Conservation (phyloP, 2,888 invertebrate genomes). For the Acronicta alni region DNA sequence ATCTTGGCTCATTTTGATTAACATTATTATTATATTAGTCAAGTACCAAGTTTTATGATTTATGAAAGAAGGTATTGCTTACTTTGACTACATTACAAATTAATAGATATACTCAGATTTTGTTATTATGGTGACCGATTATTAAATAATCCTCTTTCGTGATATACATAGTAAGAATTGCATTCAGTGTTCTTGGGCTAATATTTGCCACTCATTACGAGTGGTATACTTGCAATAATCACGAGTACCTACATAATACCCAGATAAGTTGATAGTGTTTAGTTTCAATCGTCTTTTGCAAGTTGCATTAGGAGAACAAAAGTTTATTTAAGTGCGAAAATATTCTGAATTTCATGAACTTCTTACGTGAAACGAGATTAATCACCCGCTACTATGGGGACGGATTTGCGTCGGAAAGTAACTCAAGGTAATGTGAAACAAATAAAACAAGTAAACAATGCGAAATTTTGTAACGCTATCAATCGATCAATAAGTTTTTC, state of each 20-base stretch:
- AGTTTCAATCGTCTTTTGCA: constrained; percentile 14
- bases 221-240: constrained; percentile 10
- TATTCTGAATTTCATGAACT: neutral
- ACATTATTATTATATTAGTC: too few relatives aligned
- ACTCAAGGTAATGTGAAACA: neutral
- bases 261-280: constrained; percentile 23
- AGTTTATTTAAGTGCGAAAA: neutral
- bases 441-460: neutral
- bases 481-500: too few relatives aligned
- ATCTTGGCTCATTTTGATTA: too few relatives aligned
- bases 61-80: too few relatives aligned
- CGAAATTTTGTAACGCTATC: neutral
- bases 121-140: too few relatives aligned
- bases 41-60: too few relatives aligned
- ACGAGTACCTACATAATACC: neutral
- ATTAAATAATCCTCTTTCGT: too few relatives aligned
- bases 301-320: neutral
- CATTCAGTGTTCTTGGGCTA: neutral
- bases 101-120: too few relatives aligned
- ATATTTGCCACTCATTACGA: neutral
- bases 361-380: neutral
- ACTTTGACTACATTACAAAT: too few relatives aligned
- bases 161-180: too few relatives aligned
- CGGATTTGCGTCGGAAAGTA: neutral
- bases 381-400: neutral